Evolutionary conservation across 1,140 invertebrate species (phyloP).

Genomic region (Pseudobourletiella spinata): DNA sequence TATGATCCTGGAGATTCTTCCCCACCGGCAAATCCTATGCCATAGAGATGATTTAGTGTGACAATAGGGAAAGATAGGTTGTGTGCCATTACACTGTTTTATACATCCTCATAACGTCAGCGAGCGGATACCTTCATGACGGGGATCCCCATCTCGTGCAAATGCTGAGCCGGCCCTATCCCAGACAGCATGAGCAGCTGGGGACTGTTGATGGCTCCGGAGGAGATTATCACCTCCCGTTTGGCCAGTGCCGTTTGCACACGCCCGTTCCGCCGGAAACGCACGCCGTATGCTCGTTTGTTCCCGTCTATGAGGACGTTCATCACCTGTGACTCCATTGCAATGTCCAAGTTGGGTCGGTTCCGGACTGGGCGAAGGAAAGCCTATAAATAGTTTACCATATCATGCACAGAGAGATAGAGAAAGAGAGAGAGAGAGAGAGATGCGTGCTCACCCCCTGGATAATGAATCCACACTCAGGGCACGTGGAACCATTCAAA

Average conservation of each 20-base stretch:
- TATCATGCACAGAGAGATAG: no score
- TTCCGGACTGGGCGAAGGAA: constrained; percentile 49
- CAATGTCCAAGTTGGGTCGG: constrained; percentile 48
- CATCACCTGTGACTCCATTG: constrained; percentile 41
- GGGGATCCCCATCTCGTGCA: constrained; percentile 39
- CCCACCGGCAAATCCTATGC: constrained; percentile 49
- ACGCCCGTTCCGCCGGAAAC: constrained; percentile 44
- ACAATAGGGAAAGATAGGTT: no score
- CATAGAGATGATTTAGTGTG: no score
- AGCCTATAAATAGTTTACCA: constrained; percentile 41
- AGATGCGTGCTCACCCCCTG: no score
- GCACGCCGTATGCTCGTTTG: constrained; percentile 47
- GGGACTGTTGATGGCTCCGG: constrained; percentile 50
- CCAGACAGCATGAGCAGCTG: no score
- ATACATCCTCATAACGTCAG: no score
- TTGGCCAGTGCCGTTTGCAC: constrained; percentile 41
- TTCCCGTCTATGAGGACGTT: constrained; percentile 47
- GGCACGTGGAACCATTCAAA: no score
- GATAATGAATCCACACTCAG: no score
- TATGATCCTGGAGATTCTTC: constrained; percentile 61
- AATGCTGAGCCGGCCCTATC: constrained; percentile 47
- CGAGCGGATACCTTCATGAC: constrained; percentile 32
- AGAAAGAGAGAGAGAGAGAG: no score
- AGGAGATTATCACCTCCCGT: constrained; percentile 49
- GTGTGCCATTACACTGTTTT: no score